These are phyloP conservation scores for Drosophila fulvimacula DNA, from an alignment of 2,888 invertebrate genomes.

Conservation along the genomic window DNA sequence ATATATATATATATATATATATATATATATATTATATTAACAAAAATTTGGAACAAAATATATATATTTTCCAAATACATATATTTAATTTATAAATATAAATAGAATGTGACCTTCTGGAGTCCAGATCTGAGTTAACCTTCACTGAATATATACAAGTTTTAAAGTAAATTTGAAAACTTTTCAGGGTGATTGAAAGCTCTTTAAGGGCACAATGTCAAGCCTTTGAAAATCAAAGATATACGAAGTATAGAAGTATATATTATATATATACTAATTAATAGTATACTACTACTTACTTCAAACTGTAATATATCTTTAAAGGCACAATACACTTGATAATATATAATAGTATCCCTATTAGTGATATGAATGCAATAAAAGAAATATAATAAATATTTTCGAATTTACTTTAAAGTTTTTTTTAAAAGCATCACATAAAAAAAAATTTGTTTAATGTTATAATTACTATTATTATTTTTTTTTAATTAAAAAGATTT, in stretches of 20 bases:
- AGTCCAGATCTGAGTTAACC: neutral
- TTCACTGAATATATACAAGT: neutral
- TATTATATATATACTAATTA: neutral
- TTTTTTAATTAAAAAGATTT: neutral
- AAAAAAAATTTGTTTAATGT: too few relatives aligned
- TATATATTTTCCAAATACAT: neutral
- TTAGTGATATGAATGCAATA: too few relatives aligned
- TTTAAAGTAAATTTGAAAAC: neutral
- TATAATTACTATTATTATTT: too few relatives aligned
- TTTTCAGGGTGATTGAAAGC: neutral
- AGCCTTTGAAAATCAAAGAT: neutral
- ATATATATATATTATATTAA: neutral
- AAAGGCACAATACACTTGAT: neutral
- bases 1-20: neutral
- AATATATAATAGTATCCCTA: too few relatives aligned
- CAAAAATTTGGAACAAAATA: neutral
- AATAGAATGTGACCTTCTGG: neutral
- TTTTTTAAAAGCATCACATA: too few relatives aligned
- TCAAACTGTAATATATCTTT: neutral
- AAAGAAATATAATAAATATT: too few relatives aligned
- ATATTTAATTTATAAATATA: neutral
- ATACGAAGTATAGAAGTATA: too few relatives aligned
- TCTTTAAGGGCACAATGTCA: neutral
- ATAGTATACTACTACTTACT: neutral
- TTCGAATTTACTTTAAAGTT: too few relatives aligned